Evolutionary conservation across 1,140 invertebrate genomes (phyloP).

Genomic region (Leptestheria dahalacensis): DNA sequence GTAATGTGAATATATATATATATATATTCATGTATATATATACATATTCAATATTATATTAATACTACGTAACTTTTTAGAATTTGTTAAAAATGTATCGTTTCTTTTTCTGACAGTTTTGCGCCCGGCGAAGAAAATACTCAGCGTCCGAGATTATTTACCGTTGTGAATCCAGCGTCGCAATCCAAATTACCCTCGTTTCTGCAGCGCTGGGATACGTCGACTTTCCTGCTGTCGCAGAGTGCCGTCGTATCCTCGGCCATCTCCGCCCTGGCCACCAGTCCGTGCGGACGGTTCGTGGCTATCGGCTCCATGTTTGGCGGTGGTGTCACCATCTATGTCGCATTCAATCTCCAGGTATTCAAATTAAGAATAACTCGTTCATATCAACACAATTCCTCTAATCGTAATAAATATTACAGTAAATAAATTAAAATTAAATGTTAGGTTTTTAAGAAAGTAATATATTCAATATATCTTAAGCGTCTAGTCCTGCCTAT

Average conservation of each 20-base stretch:
- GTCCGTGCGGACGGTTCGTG: constrained; percentile 78
- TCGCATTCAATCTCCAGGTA: constrained; percentile 82
- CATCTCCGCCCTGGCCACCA: constrained; percentile 67
- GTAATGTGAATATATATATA: too few relatives aligned
- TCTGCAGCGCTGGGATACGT: constrained; percentile 49
- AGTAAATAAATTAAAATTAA: not conserved
- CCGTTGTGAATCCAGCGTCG: constrained; percentile 58
- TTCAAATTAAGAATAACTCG: constrained; percentile 5
- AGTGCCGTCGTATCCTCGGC: constrained; percentile 20
- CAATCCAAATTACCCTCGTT: constrained; percentile 37
- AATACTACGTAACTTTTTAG: too few relatives aligned
- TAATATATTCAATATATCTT: too few relatives aligned
- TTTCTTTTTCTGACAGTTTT: constrained; percentile 35
- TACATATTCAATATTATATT: too few relatives aligned
- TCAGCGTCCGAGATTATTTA: constrained; percentile 53
- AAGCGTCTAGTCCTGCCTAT: too few relatives aligned
- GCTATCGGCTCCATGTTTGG: constrained; percentile 84
- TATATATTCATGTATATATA: too few relatives aligned
- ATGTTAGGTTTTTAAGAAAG: not conserved
- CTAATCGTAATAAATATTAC: constrained; percentile 8
- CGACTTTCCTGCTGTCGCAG: constrained; percentile 36
- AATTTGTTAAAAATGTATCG: too few relatives aligned
- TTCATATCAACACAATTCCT: constrained; percentile 8
- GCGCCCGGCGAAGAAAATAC: constrained; percentile 48
- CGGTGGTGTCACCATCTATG: constrained; percentile 75